Base-by-base conservation (phyloP, 2,888 invertebrate species). In the Mantis religiosa region DNA sequence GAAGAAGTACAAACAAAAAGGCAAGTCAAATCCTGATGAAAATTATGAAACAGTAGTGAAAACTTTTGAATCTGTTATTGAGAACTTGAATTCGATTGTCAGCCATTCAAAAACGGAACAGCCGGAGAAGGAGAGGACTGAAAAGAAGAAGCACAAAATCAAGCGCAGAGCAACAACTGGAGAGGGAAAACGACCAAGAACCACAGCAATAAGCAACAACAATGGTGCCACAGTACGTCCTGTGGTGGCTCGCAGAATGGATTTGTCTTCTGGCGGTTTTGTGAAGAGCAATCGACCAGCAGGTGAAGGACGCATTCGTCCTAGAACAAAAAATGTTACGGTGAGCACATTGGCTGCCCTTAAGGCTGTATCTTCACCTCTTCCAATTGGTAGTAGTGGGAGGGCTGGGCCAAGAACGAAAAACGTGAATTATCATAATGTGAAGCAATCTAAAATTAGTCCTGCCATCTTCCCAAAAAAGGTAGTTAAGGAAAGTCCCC, bases 351-450 rank as follows among this genome's bases (percentile, higher is more conserved):
- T 90, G 41, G 90, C 90, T 15, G 90, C 90, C 25, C 54, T 90
- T n/a, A 90, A 90, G 71, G 88, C 90, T 28, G 90, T 90, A 28
- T 89, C 89, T 81, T 71, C 34, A 28, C 85, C 85, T 47, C 34
- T 85, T 83, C 88, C 85, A n/a, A 81, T 71, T 54, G 88, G 87
- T 82, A 47, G 34, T 47, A 47, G 87, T 30, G n/a, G 86, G 54
- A 92, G 94, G 88, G 94, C 94, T 81, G 92, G 95, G 15, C 95
- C 96, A 2, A 93, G 95, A 89, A 95, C 95, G 83, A 96, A 96
- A 92, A 96, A 96, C 92, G 96, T 96, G 2, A 95, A 94, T 91
- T 95, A 95, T 92, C 95, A 95, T 91, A 92, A 95, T 71, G 93
- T 95, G 88, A 94, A 94, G 89, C 93, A 94, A 71, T 87, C 89